Percentiles rank a stretch among this genome's conserved stretches.
Conservation (phyloP, 1,140 invertebrate species). For the Diabrotica virgifera region DNA sequence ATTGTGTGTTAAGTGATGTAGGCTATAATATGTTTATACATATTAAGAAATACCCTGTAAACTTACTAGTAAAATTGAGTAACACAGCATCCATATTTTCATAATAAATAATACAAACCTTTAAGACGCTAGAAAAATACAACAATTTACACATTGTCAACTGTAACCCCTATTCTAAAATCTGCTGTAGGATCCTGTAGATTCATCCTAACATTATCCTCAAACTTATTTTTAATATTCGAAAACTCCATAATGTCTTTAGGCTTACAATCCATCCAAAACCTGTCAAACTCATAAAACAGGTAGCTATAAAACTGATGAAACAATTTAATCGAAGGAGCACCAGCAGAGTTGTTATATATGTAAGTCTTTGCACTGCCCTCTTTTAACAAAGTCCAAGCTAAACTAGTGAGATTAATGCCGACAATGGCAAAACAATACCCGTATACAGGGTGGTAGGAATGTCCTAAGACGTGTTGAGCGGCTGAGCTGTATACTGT, state of each 20-base stretch:
- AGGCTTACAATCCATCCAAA: constrained; percentile 89
- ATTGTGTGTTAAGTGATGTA: no score
- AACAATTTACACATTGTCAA: constrained; percentile 44
- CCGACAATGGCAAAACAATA: constrained; percentile 88
- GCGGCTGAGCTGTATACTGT: constrained; percentile 76
- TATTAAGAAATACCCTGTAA: no score
- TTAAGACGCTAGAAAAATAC: no score
- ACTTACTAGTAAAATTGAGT: no score
- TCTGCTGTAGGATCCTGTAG: constrained; percentile 62
- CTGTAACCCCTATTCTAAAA: constrained; percentile 70
- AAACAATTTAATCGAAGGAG: constrained; percentile 76
- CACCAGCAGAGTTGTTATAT: constrained; percentile 75
- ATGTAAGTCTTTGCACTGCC: constrained; percentile 88
- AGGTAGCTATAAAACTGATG: constrained; percentile 93
- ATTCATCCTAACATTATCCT: constrained; percentile 63
- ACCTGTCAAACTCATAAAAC: constrained; percentile 90
- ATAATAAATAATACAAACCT: no score
- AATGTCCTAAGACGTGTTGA: constrained; percentile 80
- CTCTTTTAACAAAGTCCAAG: constrained; percentile 74
- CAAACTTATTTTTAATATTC: constrained; percentile 79
- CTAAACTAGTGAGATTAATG: constrained; percentile 93
- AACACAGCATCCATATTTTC: no score
- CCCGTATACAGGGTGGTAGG: constrained; percentile 83
- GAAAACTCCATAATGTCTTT: constrained; percentile 94
- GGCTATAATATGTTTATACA: no score